These are phyloP conservation scores for Girardinichthys multiradiatus DNA, from an alignment of 2,113 vertebrate species.

Conservation along the genomic window DNA sequence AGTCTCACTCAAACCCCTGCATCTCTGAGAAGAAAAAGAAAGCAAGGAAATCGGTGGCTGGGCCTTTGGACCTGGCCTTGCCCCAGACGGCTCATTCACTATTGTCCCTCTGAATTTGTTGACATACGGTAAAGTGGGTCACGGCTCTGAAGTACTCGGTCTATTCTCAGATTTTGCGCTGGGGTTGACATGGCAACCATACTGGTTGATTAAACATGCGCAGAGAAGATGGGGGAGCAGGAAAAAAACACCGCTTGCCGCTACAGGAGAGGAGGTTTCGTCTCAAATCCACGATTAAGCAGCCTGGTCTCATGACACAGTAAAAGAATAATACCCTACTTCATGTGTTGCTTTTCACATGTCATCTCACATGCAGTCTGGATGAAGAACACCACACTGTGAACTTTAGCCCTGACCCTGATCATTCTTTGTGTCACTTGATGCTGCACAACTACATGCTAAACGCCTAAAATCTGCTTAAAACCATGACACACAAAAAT, in stretches of 20 bases:
- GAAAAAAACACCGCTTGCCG: slow-evolving; percentile 46
- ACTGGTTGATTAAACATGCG: slow-evolving; percentile 92
- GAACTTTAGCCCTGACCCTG: slow-evolving; percentile 3
- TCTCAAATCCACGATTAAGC: background rate
- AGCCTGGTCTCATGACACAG: background rate
- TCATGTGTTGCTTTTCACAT: background rate
- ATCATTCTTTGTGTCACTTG: background rate
- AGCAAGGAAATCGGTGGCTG: slow-evolving; percentile 48
- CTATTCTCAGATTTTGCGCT: slow-evolving; percentile 84
- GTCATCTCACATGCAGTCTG: background rate
- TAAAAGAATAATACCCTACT: background rate
- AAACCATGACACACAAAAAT: background rate
- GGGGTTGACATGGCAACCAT: slow-evolving; percentile 93
- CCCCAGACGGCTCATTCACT: slow-evolving; percentile 81
- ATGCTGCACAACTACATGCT: background rate
- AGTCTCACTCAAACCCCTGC: slow-evolving; percentile 26
- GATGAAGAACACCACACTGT: background rate
- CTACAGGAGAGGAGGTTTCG: slow-evolving; percentile 68
- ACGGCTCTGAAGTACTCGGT: slow-evolving; percentile 83
- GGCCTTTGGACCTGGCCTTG: slow-evolving; percentile 52
- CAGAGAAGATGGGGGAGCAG: slow-evolving; percentile 70
- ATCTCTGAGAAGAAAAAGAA: slow-evolving; percentile 13
- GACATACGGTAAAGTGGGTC: slow-evolving; percentile 96
- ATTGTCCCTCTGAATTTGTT: slow-evolving; percentile 93
- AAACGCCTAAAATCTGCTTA: background rate